Evolutionary conservation across 2,888 invertebrate species (phyloP).

Genomic region (Oligia strigilis): DNA sequence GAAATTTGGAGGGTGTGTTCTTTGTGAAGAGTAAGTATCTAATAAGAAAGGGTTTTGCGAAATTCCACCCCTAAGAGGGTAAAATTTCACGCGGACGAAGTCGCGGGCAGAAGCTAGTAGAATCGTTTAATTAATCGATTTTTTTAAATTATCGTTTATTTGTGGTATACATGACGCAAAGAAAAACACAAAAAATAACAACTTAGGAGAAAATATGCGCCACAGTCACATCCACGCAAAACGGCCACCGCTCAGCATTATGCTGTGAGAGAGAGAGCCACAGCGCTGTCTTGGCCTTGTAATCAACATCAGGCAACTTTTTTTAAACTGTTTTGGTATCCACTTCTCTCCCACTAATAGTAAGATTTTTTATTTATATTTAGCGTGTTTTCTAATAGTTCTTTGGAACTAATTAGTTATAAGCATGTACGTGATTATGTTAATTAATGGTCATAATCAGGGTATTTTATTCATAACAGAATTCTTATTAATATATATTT

Average conservation of each 20-base stretch:
- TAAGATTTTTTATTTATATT: not conserved
- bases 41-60: no score
- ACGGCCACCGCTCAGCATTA: not conserved
- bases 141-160: not conserved
- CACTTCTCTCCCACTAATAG: not conserved
- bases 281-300: not conserved
- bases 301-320: not conserved
- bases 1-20: no score
- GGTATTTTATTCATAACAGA: constrained; percentile 6
- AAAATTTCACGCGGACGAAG: no score
- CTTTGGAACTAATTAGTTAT: constrained; percentile 4
- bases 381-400: not conserved
- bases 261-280: not conserved
- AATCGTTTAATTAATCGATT: not conserved
- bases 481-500: constrained; percentile 5
- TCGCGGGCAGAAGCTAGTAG: no score
- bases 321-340: not conserved
- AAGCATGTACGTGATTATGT: not conserved
- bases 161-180: not conserved
- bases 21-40: no score
- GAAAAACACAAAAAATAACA: not conserved
- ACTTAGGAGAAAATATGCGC: not conserved
- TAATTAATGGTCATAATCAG: constrained; percentile 5
- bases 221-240: not conserved
- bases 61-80: no score